phyloP scores from a whole-genome alignment of 2,113 vertebrate species.

The Thalassoma bifasciatum region DNA sequence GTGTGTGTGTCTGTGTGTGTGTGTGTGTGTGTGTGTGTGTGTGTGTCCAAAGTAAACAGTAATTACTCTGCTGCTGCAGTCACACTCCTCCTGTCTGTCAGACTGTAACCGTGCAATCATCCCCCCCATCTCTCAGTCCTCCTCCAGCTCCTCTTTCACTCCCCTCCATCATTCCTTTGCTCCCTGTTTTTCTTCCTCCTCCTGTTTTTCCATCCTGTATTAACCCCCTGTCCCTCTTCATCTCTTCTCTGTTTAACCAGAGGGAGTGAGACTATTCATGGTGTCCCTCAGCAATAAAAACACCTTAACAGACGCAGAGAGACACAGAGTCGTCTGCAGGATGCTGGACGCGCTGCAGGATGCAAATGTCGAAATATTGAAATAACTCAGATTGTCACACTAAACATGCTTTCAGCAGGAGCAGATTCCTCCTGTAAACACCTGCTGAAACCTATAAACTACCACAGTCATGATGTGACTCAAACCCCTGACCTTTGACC shows the following conservation, averaged over 20 bases:
- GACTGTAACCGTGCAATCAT: slow-evolving; percentile 63
- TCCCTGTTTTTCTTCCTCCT: neutral
- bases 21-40: slow-evolving; percentile 6
- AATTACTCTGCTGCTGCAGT: slow-evolving; percentile 70
- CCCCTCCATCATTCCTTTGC: neutral
- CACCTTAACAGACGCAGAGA: no score
- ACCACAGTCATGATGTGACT: slow-evolving; percentile 26
- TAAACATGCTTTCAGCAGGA: neutral
- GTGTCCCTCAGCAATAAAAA: no score
- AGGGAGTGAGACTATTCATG: no score
- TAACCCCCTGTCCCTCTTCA: neutral
- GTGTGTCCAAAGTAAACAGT: slow-evolving; percentile 73
- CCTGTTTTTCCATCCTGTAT: neutral
- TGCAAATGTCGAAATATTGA: neutral
- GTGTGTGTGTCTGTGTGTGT: slow-evolving; percentile 24
- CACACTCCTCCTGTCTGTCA: slow-evolving; percentile 68
- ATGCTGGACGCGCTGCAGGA: no score
- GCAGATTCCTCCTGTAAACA: neutral
- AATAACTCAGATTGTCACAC: neutral
- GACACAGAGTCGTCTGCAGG: no score
- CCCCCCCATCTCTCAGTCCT: slow-evolving; percentile 50
- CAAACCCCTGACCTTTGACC: neutral
- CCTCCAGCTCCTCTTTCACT: neutral
- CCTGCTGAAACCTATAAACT: neutral
- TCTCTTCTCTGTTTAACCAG: slow-evolving; percentile 13